phyloP scores from a whole-genome alignment of 2,797 vertebrate species.

The Anguilla megastoma region DNA sequence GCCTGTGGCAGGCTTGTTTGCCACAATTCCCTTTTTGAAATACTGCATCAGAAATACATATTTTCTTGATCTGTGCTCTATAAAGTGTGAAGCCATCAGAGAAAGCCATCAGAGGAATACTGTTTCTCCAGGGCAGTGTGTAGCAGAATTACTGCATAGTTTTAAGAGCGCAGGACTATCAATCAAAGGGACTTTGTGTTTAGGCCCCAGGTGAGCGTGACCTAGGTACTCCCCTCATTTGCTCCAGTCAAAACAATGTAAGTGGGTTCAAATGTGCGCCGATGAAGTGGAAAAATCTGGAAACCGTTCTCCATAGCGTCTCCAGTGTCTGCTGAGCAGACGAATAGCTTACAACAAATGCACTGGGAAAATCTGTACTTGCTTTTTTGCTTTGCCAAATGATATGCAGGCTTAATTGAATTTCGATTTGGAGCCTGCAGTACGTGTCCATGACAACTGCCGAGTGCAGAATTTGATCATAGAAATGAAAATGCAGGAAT shows the following conservation, averaged over 20 bases:
- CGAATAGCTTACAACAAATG: background rate
- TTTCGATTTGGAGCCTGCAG: background rate
- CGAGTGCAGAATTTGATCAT: background rate
- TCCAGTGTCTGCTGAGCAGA: background rate
- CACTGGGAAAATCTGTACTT: background rate
- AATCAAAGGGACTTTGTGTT: background rate
- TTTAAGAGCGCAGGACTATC: background rate
- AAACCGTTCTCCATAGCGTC: background rate
- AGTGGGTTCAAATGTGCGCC: background rate
- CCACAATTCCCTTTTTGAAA: background rate
- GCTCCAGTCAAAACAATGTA: background rate
- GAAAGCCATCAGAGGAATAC: background rate
- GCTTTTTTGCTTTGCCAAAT: background rate
- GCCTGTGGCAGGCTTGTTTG: no score
- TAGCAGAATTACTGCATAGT: background rate
- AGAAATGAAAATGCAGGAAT: conserved; percentile 2
- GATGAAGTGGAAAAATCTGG: background rate
- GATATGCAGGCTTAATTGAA: background rate
- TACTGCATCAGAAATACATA: background rate
- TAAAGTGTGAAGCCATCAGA: background rate
- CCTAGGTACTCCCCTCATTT: background rate
- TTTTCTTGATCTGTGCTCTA: background rate
- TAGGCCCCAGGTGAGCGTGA: background rate
- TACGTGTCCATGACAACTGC: background rate
- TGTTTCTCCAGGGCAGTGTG: background rate